Base-by-base conservation (phyloP, 1,140 invertebrate genomes). In the Orchestia grillus region DNA sequence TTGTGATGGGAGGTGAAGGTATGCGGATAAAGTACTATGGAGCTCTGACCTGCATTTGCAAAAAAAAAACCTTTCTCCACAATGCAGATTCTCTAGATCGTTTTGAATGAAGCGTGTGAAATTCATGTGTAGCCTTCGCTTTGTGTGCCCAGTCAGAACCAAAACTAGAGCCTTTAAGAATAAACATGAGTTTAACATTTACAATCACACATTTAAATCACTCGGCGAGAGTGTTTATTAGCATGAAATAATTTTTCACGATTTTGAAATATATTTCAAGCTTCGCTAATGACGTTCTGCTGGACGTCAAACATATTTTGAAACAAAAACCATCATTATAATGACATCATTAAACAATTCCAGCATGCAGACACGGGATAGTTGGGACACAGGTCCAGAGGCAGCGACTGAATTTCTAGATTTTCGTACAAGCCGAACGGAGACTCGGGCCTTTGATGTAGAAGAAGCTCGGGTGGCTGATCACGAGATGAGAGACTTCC, bases 401-500 rank as follows among this genome's bases (percentile, higher is more conserved):
- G 36, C 62, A 23, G 62, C 62, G 62, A 77, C 62, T 42, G 88
- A 91, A 91, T 19, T 42, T 91, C 88, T 91, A 43, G 23, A 28
- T 42, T 91, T 91, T 91, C 88, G 19, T 91, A 11, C 36, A 42
- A 6, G 42, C 44, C 42, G 41, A 42, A 44, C 44, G 44, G 3
- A 44, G 41, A 28, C 88, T 42, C 15, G 41, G 15, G 11, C 44
- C 92, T 94, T 94, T 94, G 92, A 94, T 94, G 43, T 47, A 6
- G 44, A 4, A 44, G 92, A 47, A 94, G 36, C 92, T 94, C 92
- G 41, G 92, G 44, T 45, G 43, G 92, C 92, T 94, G 92, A 94
- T 94, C 92, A 40, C 8, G 43, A 94, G 92, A 94, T 94, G 92
- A 94, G 92, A 94, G 44, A 94, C 92, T 94, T 44, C 44, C 41